phyloP scores from a whole-genome alignment of 2,888 invertebrate species.

The Diloba caeruleocephala region DNA sequence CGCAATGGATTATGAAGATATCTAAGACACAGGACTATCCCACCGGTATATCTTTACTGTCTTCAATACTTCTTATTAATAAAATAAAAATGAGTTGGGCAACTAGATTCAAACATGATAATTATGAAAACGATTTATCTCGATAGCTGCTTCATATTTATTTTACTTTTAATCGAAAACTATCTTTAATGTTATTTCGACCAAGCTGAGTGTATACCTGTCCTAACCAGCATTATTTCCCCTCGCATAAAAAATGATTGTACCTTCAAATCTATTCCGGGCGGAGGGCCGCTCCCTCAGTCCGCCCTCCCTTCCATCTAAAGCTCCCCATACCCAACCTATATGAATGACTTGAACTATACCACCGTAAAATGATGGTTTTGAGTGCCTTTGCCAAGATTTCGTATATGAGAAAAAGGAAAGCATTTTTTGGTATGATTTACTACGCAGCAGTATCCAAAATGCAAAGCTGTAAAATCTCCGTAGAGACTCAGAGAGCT shows the following conservation, averaged over 20 bases:
- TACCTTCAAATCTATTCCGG: slow-evolving; percentile 88
- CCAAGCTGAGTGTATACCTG: slow-evolving; percentile 57
- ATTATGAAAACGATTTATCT: too few species aligned
- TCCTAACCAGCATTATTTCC: slow-evolving; percentile 71
- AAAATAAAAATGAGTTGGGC: too few species aligned
- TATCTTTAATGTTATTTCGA: not conserved
- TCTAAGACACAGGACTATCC: too few species aligned
- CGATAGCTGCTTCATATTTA: too few species aligned
- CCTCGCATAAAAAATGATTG: slow-evolving; percentile 89
- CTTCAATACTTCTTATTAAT: too few species aligned
- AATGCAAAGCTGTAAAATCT: too few species aligned
- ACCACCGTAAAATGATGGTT: slow-evolving; percentile 58
- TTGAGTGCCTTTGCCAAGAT: slow-evolving; percentile 55
- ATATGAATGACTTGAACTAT: slow-evolving; percentile 77
- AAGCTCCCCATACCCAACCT: slow-evolving; percentile 62
- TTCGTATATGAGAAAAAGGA: slow-evolving; percentile 36
- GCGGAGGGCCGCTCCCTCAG: slow-evolving; percentile 77
- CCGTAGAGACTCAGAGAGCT: too few species aligned
- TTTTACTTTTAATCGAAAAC: not conserved
- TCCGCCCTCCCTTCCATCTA: slow-evolving; percentile 57
- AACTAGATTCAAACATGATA: too few species aligned
- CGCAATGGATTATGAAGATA: too few species aligned
- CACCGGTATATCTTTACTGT: too few species aligned
- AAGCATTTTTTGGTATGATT: slow-evolving; percentile 10
- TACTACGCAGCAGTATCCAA: too few species aligned